Conservation (phyloP, 37 sponge, comb jelly and placozoan genomes). For the Lycopodina hypogea region DNA sequence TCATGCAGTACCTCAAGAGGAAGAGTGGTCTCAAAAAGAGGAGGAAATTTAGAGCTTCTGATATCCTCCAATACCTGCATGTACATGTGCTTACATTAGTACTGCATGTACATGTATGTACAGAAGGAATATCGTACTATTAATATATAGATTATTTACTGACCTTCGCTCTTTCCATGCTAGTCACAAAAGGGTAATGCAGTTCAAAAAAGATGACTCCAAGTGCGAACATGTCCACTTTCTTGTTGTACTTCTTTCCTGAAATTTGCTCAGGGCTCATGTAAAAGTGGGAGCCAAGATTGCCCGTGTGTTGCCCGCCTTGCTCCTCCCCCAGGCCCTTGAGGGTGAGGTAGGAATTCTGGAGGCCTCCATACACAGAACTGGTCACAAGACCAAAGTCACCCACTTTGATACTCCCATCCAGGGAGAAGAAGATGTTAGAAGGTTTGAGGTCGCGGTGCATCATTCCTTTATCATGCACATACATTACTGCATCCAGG, state of each 20-base stretch:
- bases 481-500: slow-evolving; percentile 81
- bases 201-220: slow-evolving; percentile 90
- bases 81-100: not conserved
- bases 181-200: slow-evolving; percentile 43
- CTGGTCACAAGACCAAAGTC: slow-evolving; percentile 94
- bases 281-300: slow-evolving; percentile 76
- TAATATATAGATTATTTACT: not conserved
- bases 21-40: slow-evolving; percentile 5
- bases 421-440: slow-evolving; percentile 87
- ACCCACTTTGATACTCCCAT: slow-evolving; percentile 86
- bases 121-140: not conserved
- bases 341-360: slow-evolving; percentile 23
- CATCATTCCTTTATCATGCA: slow-evolving; percentile 84
- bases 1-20: slow-evolving; percentile 52
- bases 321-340: slow-evolving; percentile 2
- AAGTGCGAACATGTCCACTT: slow-evolving; percentile 83
- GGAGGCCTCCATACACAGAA: slow-evolving; percentile 12
- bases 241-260: slow-evolving; percentile 47
- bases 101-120: not conserved
- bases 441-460: slow-evolving; percentile 92
- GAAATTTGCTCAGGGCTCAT: slow-evolving; percentile 82
- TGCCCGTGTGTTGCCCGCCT: slow-evolving; percentile 51
- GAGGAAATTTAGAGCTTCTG: slow-evolving; percentile 17
- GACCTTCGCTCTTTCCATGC: slow-evolving; percentile 53
- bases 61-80: slow-evolving; percentile 40